Base-by-base conservation (phyloP, 2,888 invertebrate species). In the Erebia palarica region DNA sequence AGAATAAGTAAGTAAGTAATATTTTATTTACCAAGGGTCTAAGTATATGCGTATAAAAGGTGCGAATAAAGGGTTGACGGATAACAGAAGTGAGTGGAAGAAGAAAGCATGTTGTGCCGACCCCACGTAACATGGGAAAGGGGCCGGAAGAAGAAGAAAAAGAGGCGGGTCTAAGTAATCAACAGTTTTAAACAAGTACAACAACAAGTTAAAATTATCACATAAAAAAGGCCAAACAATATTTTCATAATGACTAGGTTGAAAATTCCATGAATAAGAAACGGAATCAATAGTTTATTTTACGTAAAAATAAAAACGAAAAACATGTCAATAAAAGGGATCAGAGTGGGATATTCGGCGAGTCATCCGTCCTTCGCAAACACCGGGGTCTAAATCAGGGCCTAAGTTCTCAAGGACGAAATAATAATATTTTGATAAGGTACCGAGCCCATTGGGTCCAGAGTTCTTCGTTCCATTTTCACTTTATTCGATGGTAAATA, bases 281-380 rank as follows among this genome's bases (percentile, higher is more conserved):
- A 64, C 21, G 21, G 21, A 49, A 49, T 7, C 36, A 36, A 27
- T 36, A 36, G 5, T 36, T 36, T 21, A n/a, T 21, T 47, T 49
- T 21, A 21, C 11, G 3, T 21, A 9, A 64, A 64, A 64, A 64
- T 47, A 51, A 64, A 27, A 64, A 13, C 60, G 57, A 49, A 59
- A 70, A 65, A 68, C 61, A 65, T 65, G 51, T 51, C 57, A 65
- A 68, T 73, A 65, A 68, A 69, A 57, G 5, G 47, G 64, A 64
- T 69, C 64, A 58, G 13, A 7, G 27, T 9, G 18, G 64, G 36
- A 69, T 69, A 69, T 69, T 57, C 53, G 27, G 57, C 49, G 49
- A 47, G 49, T 49, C 47, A 58, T 36, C 51, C 47, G 64, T 59
- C 64, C 64, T 44, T 5, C 44, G 16, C 65, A 65, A 65, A 65